phyloP scores from a whole-genome alignment of 1,140 invertebrate genomes.

The Drosophila azteca region DNA sequence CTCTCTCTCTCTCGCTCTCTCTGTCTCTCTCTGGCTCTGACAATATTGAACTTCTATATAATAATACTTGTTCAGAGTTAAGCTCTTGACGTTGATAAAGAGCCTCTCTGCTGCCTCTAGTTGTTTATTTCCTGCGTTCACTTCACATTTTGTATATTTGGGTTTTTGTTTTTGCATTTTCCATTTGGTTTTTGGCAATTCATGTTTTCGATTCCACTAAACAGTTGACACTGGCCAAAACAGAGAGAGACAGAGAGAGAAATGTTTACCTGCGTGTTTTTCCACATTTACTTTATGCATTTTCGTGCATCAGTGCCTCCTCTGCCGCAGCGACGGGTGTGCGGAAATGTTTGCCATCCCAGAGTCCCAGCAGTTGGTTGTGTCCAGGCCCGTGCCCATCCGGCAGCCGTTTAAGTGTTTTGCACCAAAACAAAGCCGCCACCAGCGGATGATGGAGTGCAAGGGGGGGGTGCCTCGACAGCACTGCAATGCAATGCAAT shows the following conservation, averaged over 20 bases:
- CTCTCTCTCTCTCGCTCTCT: constrained; percentile 29
- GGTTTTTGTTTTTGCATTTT: constrained; percentile 21
- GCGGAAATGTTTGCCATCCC: constrained; percentile 35
- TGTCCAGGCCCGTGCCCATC: constrained; percentile 47
- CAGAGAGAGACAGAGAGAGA: no score
- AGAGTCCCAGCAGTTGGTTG: not conserved
- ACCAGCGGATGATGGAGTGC: not conserved
- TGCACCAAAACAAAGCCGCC: constrained; percentile 28
- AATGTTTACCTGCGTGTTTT: not conserved
- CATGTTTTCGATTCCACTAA: constrained; percentile 34
- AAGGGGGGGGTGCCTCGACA: no score
- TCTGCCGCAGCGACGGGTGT: not conserved
- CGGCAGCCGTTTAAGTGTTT: constrained; percentile 59
- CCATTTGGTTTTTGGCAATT: constrained; percentile 30
- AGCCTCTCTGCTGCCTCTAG: constrained; percentile 4
- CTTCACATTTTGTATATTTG: no score
- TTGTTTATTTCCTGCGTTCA: constrained; percentile 61
- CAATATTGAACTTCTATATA: constrained; percentile 51
- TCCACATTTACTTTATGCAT: constrained; percentile 34
- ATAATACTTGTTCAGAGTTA: constrained; percentile 40
- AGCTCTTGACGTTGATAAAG: constrained; percentile 72
- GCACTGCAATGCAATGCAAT: no score
- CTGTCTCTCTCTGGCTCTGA: constrained; percentile 12
- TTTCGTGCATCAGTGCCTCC: constrained; percentile 52
- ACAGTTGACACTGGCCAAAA: constrained; percentile 36